Percentiles rank a stretch among this genome's conserved stretches.
These are phyloP conservation scores for Pseudocheirus occidentalis DNA, from an alignment of 2,797 vertebrate genomes.

Conservation along the genomic window DNA sequence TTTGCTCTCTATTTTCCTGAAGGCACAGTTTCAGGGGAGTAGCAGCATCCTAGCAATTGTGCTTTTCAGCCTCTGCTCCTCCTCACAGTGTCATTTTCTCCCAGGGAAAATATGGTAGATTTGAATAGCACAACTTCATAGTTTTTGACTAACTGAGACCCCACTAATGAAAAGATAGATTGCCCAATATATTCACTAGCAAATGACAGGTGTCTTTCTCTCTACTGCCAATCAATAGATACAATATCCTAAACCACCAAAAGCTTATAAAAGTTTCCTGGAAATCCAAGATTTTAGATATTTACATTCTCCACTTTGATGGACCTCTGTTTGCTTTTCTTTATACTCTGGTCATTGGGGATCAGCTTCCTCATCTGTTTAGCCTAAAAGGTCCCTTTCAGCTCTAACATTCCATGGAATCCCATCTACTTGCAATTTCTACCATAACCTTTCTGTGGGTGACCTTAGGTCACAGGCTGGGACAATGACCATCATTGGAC, in stretches of 20 bases:
- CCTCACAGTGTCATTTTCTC: slow-evolving; percentile 3
- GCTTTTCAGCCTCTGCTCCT: neutral
- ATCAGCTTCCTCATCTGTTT: neutral
- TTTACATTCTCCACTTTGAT: neutral
- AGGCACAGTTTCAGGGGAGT: slow-evolving; percentile 19
- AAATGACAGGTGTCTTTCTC: neutral
- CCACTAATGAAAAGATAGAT: neutral
- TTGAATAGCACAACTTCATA: neutral
- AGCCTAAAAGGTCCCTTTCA: neutral
- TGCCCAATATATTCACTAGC: neutral
- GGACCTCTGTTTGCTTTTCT: neutral
- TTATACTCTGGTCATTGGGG: neutral
- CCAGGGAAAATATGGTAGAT: slow-evolving; percentile 36
- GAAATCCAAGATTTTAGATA: neutral
- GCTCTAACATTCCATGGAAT: neutral
- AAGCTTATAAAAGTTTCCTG: neutral
- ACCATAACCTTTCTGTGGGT: neutral
- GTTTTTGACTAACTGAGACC: neutral
- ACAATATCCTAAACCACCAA: neutral
- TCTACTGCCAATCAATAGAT: neutral
- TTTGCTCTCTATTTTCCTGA: slow-evolving; percentile 32
- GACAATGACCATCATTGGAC: no score
- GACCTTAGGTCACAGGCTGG: neutral
- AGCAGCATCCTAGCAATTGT: slow-evolving; percentile 21
- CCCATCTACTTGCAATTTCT: neutral